Evolutionary conservation across 2,797 vertebrate species (phyloP).

Genomic region (Sphenopsis melanotis): DNA sequence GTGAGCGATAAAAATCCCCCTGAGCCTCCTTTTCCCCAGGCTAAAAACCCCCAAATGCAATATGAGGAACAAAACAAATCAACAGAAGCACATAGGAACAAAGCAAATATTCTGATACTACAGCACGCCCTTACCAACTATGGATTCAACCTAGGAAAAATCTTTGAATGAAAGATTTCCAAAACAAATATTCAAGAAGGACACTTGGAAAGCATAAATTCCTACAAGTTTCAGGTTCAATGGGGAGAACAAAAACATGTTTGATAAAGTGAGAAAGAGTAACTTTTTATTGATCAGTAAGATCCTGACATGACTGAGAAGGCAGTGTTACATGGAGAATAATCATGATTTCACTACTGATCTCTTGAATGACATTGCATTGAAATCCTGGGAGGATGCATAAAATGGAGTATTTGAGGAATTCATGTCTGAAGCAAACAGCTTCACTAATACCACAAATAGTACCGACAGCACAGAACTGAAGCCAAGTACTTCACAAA

Average conservation of each 20-base stretch:
- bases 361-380: not conserved
- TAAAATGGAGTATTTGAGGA: not conserved
- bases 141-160: not conserved
- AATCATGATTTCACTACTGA: not conserved
- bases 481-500: not conserved
- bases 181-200: not conserved
- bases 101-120: not conserved
- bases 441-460: not conserved
- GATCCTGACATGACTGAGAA: not conserved
- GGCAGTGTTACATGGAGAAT: not conserved
- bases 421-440: not conserved
- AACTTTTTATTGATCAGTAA: not conserved
- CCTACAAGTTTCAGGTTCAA: not conserved
- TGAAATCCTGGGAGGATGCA: not conserved
- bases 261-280: not conserved
- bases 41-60: not conserved
- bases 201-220: not conserved
- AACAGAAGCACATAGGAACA: not conserved
- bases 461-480: fast-evolving
- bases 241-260: fast-evolving
- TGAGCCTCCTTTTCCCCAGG: not conserved
- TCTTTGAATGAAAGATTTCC: not conserved
- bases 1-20: too few species aligned
- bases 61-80: not conserved
- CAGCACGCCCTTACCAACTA: not conserved